phyloP scores from a whole-genome alignment of 1,140 invertebrate genomes.

The Drosophila hydei region DNA sequence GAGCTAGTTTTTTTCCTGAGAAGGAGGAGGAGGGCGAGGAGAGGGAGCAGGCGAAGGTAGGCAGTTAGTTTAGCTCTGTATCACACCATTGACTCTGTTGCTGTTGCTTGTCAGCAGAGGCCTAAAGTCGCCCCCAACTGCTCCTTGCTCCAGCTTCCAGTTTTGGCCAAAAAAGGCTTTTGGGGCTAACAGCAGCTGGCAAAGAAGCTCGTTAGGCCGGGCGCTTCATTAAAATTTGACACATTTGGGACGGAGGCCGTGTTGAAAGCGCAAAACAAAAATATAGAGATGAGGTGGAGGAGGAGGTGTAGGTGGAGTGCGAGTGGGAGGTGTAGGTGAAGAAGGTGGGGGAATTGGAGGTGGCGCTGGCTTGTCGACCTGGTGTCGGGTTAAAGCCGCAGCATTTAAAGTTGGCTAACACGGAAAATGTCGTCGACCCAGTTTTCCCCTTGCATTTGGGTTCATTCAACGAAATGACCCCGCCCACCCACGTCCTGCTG shows the following conservation, averaged over 20 bases:
- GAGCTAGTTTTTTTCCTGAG: not conserved
- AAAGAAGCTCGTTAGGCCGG: constrained; percentile 65
- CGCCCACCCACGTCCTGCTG: constrained; percentile 2
- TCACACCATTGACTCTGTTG: constrained; percentile 33
- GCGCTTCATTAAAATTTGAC: constrained; percentile 79
- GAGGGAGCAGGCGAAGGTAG: not conserved
- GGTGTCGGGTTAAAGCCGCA: constrained; percentile 51
- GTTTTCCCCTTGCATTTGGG: constrained; percentile 49
- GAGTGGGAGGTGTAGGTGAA: not conserved
- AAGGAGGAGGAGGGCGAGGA: too few relatives aligned
- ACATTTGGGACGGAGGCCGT: constrained; percentile 54
- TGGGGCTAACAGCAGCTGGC: not conserved
- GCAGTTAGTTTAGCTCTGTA: not conserved
- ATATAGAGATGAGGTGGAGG: not conserved
- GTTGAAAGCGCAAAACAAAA: constrained; percentile 27
- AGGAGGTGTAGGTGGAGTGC: not conserved
- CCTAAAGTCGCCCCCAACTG: not conserved
- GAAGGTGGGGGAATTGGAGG: not conserved
- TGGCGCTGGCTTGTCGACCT: constrained; percentile 1
- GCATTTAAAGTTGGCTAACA: constrained; percentile 24
- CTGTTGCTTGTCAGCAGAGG: constrained; percentile 14
- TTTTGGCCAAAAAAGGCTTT: constrained; percentile 10
- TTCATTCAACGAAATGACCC: constrained; percentile 34
- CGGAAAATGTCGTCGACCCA: constrained; percentile 59
- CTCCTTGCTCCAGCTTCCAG: not conserved